Evolutionary conservation across 2,797 vertebrate species (phyloP).

Genomic region (Chelon labrosus): DNA sequence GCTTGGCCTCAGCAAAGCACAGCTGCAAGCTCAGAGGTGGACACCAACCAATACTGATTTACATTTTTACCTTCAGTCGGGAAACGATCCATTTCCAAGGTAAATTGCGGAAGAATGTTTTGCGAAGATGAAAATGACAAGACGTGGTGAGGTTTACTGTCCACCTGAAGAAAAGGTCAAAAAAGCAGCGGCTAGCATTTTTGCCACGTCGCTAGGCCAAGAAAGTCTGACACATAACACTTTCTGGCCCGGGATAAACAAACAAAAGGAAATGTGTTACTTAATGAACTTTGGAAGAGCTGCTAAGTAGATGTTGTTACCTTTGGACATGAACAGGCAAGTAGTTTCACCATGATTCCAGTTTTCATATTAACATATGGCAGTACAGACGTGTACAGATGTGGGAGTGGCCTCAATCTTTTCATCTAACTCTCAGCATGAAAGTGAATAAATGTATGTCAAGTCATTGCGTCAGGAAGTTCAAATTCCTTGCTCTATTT

Average conservation of each 20-base stretch:
- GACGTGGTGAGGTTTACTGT: slow-evolving; percentile 23
- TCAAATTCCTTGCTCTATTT: background rate
- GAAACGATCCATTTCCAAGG: slow-evolving; percentile 64
- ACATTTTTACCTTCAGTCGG: slow-evolving; percentile 52
- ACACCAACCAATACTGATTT: slow-evolving; percentile 60
- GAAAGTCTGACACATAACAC: background rate
- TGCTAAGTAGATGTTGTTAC: background rate
- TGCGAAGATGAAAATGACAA: slow-evolving; percentile 41
- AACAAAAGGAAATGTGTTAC: background rate
- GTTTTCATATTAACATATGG: background rate
- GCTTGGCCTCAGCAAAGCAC: slow-evolving; percentile 60
- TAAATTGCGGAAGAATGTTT: slow-evolving; percentile 50
- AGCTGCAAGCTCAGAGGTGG: slow-evolving; percentile 55
- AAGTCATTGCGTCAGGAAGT: slow-evolving; percentile 7
- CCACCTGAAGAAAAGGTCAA: slow-evolving; percentile 46
- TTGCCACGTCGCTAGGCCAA: background rate
- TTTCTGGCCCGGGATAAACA: slow-evolving; percentile 8
- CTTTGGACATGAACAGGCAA: background rate
- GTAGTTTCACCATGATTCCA: background rate
- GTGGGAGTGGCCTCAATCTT: background rate
- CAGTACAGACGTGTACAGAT: too few species aligned
- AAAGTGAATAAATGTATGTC: background rate
- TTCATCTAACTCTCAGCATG: background rate
- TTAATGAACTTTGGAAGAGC: slow-evolving; percentile 9
- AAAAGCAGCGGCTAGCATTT: background rate